phyloP scores from a whole-genome alignment of 2,113 vertebrate species.

The Chiloscyllium plagiosum region DNA sequence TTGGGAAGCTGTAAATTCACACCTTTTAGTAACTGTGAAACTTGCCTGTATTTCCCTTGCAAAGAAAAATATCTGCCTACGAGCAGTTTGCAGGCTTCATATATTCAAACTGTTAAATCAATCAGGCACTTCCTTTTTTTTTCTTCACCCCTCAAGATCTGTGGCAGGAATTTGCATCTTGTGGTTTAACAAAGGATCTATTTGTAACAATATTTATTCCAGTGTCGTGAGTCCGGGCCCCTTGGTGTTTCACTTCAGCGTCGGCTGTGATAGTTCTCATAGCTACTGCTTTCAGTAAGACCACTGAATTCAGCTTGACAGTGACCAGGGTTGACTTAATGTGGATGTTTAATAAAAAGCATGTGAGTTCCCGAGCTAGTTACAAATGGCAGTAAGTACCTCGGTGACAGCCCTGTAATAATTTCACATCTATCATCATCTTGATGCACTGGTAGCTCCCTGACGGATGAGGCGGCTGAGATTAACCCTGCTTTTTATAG shows the following conservation, averaged over 20 bases:
- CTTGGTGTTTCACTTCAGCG: slow-evolving; percentile 38
- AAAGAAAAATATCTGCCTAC: slow-evolving; percentile 7
- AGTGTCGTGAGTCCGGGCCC: slow-evolving; percentile 41
- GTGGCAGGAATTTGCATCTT: slow-evolving; percentile 40
- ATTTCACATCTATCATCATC: slow-evolving; percentile 66
- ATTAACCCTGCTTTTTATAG: slow-evolving; percentile 51
- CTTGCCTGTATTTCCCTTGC: slow-evolving; percentile 20
- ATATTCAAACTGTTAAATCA: slow-evolving; percentile 30
- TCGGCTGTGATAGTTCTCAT: slow-evolving; percentile 14
- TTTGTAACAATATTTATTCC: slow-evolving; percentile 51
- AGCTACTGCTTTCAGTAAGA: slow-evolving; percentile 45
- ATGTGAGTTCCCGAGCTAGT: slow-evolving; percentile 57
- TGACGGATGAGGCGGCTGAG: slow-evolving; percentile 56
- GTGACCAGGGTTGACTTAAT: slow-evolving; percentile 69
- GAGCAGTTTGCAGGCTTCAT: slow-evolving; percentile 25
- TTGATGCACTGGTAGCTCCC: slow-evolving; percentile 51
- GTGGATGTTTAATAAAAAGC: slow-evolving; percentile 65
- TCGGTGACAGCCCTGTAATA: slow-evolving; percentile 63
- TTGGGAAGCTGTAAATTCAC: slow-evolving; percentile 35
- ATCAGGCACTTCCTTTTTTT: slow-evolving; percentile 31
- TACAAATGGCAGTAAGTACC: slow-evolving; percentile 65
- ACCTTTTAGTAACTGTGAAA: slow-evolving; percentile 37
- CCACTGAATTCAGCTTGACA: slow-evolving; percentile 55
- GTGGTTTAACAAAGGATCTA: slow-evolving; percentile 47
- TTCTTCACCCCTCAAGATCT: slow-evolving; percentile 40